Evolutionary conservation across 2,797 vertebrate genomes (phyloP).

Genomic region (Phaenicophaeus curvirostris): DNA sequence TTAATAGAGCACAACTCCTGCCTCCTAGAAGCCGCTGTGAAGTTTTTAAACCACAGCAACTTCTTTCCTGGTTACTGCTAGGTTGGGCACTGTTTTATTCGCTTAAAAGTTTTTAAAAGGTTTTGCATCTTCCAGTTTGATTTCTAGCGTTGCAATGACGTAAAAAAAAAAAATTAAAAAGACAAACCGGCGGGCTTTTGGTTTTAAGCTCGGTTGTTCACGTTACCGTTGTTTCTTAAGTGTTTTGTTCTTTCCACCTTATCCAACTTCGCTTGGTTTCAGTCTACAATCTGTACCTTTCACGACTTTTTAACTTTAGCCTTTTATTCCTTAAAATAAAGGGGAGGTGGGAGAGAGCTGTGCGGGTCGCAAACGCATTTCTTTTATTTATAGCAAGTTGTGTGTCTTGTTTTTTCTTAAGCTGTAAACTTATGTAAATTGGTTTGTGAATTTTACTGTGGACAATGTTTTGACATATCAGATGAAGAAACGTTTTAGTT

Average conservation of each 20-base stretch:
- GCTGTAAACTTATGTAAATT: constrained; percentile 84
- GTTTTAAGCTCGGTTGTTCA: constrained; percentile 80
- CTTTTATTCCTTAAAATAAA: neutral
- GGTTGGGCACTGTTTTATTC: neutral
- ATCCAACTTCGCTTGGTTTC: constrained; percentile 77
- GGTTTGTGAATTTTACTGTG: constrained; percentile 86
- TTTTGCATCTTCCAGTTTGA: constrained; percentile 60
- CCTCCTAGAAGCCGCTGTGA: constrained; percentile 53
- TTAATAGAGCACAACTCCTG: constrained; percentile 52
- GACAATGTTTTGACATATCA: constrained; percentile 81
- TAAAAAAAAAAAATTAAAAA: neutral
- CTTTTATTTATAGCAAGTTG: constrained; percentile 91
- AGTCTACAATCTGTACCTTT: constrained; percentile 81
- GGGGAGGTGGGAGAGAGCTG: constrained; percentile 74
- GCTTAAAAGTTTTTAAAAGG: constrained; percentile 20
- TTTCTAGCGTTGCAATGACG: constrained; percentile 38
- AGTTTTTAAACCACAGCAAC: constrained; percentile 31
- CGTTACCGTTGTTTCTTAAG: constrained; percentile 78
- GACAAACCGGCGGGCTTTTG: neutral
- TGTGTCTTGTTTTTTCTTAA: constrained; percentile 67
- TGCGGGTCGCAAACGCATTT: constrained; percentile 88
- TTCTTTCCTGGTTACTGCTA: constrained; percentile 14
- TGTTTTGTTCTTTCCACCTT: constrained; percentile 63
- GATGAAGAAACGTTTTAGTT: constrained; percentile 70
- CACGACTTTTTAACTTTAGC: constrained; percentile 23